phyloP scores from a whole-genome alignment of 1,140 invertebrate species.

The Drosophila orena region DNA sequence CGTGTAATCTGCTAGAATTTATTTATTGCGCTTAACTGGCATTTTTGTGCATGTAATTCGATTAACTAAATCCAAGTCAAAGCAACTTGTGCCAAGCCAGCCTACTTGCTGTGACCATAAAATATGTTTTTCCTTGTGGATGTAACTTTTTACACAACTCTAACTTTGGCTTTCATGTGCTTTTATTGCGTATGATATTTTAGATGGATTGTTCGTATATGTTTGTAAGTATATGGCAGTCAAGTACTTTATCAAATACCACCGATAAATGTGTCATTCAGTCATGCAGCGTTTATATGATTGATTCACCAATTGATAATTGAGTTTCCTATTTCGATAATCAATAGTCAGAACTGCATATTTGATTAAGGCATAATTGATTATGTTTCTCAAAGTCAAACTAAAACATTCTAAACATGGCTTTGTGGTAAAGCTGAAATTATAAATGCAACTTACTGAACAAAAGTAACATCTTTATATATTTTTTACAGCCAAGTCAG shows the following conservation, averaged over 20 bases:
- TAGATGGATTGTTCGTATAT: constrained; percentile 5
- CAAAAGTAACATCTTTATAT: too few species aligned
- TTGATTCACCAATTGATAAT: constrained; percentile 25
- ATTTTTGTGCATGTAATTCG: constrained; percentile 59
- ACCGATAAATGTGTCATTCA: neutral
- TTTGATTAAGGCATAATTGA: neutral
- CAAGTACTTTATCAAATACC: constrained; percentile 19
- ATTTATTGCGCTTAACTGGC: constrained; percentile 66
- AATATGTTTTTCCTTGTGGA: constrained; percentile 10
- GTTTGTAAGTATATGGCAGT: neutral
- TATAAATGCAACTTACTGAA: neutral
- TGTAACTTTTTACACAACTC: constrained; percentile 19
- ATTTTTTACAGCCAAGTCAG: too few species aligned
- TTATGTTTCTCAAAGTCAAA: too few species aligned
- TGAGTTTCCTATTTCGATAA: neutral
- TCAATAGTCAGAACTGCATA: neutral
- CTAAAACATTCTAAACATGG: neutral
- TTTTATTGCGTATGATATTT: neutral
- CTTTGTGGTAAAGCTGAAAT: neutral
- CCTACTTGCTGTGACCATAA: constrained; percentile 48
- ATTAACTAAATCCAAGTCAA: constrained; percentile 52
- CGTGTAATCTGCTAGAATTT: constrained; percentile 77
- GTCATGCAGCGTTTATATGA: neutral
- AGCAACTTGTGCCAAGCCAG: constrained; percentile 11
- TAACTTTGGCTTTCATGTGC: neutral